phyloP scores from a whole-genome alignment of 2,113 vertebrate species.

The Prunella himalayana region DNA sequence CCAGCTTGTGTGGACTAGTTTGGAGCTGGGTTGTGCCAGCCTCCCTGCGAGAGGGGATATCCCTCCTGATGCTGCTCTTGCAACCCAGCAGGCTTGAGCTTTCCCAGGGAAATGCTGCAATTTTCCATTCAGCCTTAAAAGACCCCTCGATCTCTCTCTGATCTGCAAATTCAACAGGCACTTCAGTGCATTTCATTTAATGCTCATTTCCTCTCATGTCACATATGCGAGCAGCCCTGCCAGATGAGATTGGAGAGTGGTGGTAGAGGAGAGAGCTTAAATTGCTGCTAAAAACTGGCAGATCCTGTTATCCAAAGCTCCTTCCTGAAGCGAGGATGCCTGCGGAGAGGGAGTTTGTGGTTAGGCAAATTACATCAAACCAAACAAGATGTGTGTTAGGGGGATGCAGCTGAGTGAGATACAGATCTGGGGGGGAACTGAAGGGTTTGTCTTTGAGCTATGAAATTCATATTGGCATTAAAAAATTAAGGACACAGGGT shows the following conservation, averaged over 20 bases:
- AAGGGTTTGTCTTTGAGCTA: not conserved
- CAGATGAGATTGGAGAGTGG: not conserved
- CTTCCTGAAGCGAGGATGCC: not conserved
- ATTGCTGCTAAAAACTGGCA: not conserved
- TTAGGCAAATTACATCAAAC: not conserved
- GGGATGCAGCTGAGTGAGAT: not conserved
- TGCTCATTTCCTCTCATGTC: not conserved
- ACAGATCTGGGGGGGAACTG: no score
- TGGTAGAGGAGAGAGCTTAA: not conserved
- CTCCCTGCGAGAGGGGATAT: not conserved
- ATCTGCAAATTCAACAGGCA: not conserved
- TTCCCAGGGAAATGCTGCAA: not conserved
- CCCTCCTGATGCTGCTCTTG: not conserved
- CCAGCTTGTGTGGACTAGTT: not conserved
- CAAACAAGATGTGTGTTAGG: fast-evolving
- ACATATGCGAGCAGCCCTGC: not conserved
- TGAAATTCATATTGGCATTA: not conserved
- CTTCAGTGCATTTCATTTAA: not conserved
- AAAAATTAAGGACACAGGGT: not conserved
- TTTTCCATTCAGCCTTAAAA: not conserved
- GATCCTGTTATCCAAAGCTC: not conserved
- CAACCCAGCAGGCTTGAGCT: not conserved
- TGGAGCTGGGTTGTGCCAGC: not conserved
- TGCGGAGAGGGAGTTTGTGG: not conserved
- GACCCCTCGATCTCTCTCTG: not conserved